Evolutionary conservation across 2,113 vertebrate genomes (phyloP).

Genomic region (Rissa tridactyla): DNA sequence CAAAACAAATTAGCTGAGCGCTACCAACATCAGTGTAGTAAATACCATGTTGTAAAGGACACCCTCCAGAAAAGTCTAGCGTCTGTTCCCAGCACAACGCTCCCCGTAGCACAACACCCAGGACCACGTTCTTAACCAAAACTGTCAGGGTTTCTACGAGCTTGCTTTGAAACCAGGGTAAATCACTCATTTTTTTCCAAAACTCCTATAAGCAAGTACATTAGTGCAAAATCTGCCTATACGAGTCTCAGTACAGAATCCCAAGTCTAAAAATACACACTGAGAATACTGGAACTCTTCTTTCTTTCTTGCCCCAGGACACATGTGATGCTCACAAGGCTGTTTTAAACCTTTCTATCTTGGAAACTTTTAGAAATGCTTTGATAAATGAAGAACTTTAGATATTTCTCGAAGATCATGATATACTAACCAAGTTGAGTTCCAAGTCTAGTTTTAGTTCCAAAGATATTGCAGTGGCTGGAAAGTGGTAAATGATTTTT

Average conservation of each 20-base stretch:
- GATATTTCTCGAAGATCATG: constrained; percentile 30
- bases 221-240: not conserved
- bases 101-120: not conserved
- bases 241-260: not conserved
- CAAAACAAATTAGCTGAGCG: not conserved
- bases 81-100: not conserved
- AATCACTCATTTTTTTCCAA: not conserved
- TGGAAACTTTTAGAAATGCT: constrained; percentile 32
- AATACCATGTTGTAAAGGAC: not conserved
- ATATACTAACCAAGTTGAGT: constrained; percentile 9
- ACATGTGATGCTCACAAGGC: not conserved
- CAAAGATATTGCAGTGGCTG: constrained; percentile 47
- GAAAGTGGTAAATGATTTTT: constrained; percentile 60
- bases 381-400: constrained; percentile 41
- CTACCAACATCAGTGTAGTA: not conserved
- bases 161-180: not conserved
- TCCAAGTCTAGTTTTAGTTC: constrained; percentile 39
- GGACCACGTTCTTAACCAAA: not conserved
- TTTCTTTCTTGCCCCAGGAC: not conserved
- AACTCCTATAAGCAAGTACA: not conserved
- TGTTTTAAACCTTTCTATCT: not conserved
- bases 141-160: not conserved
- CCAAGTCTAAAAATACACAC: not conserved
- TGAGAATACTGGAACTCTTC: not conserved
- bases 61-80: not conserved